Evolutionary conservation across 2,797 vertebrate species (phyloP).

Genomic region (Halcyon chelicuti): DNA sequence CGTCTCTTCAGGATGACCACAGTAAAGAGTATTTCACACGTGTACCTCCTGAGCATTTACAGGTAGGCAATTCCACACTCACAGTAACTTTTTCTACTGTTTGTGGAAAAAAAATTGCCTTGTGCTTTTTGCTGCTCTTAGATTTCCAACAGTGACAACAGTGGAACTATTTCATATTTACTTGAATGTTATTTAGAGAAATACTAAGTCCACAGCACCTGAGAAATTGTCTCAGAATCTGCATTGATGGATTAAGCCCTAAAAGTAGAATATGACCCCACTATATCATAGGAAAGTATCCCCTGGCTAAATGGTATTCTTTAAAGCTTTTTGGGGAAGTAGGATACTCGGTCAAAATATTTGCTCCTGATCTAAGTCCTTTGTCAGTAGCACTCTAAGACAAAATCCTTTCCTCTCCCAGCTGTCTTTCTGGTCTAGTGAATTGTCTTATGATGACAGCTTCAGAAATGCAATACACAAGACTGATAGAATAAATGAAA

Average conservation of each 20-base stretch:
- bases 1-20: neutral
- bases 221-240: neutral
- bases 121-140: neutral
- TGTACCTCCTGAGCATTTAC: neutral
- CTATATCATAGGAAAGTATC: neutral
- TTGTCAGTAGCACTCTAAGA: neutral
- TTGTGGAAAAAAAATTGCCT: neutral
- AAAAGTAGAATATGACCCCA: neutral
- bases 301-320: neutral
- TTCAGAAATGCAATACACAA: neutral
- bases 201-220: neutral
- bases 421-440: neutral
- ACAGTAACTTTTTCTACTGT: neutral
- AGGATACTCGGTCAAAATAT: neutral
- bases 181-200: neutral
- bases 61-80: neutral
- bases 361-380: neutral
- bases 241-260: neutral
- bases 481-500: neutral
- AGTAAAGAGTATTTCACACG: neutral
- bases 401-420: neutral
- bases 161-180: slow-evolving; percentile 5
- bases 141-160: rapidly evolving
- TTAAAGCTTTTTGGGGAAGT: neutral
- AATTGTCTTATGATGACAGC: neutral